These are phyloP conservation scores for Zaprionus taronus DNA, from an alignment of 1,140 invertebrate genomes.

Conservation along the genomic window DNA sequence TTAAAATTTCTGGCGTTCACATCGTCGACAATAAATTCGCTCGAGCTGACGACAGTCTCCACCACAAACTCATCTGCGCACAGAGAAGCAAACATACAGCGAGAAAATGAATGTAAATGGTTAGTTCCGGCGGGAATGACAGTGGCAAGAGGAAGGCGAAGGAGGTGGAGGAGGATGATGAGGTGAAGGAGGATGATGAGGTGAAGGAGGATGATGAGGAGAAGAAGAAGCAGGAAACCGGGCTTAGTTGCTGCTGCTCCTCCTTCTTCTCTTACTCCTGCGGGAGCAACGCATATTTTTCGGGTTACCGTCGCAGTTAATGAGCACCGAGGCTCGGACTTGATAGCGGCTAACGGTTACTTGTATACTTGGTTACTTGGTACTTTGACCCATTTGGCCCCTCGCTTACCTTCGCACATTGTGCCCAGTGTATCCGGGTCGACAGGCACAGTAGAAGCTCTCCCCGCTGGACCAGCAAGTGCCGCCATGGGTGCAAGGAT, in stretches of 20 bases:
- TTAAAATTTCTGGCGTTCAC: conserved; percentile 86
- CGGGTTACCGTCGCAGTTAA: conserved; percentile 35
- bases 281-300: conserved; percentile 24
- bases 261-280: neutral
- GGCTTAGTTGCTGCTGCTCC: conserved; percentile 13
- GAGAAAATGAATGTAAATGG: conserved; percentile 53
- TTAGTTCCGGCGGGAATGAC: conserved; percentile 27
- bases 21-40: conserved; percentile 85
- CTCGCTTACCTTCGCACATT: conserved; percentile 88
- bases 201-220: neutral
- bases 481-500: conserved; percentile 90
- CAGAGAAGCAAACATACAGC: conserved; percentile 10
- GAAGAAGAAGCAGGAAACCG: neutral
- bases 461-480: conserved; percentile 91
- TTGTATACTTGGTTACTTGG: neutral
- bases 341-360: neutral
- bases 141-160: neutral
- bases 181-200: neutral
- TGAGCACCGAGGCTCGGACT: conserved; percentile 11
- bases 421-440: conserved; percentile 90
- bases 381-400: neutral
- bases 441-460: conserved; percentile 90
- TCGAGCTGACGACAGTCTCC: conserved; percentile 87
- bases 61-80: conserved; percentile 87
- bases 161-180: neutral